Percentiles rank a stretch among this genome's conserved stretches.
Evolutionary conservation across 2,113 vertebrate species (phyloP).

Genomic region (Butorides virescens): DNA sequence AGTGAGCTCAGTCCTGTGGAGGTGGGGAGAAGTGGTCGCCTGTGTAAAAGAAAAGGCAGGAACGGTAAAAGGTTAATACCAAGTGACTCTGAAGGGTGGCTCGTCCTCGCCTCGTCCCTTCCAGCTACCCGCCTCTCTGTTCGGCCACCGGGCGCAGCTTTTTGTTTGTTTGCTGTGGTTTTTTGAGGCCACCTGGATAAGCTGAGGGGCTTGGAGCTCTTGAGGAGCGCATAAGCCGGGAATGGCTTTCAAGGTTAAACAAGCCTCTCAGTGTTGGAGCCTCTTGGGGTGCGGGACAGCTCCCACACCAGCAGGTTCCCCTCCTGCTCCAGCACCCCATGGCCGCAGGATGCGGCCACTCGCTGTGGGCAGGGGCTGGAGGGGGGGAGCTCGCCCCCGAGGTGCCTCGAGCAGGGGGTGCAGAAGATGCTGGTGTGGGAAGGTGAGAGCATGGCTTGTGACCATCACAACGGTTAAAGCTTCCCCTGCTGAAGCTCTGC

Average conservation of each 20-base stretch:
- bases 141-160: neutral
- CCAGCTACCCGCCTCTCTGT: neutral
- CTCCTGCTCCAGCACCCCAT: neutral
- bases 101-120: neutral
- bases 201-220: neutral
- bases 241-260: neutral
- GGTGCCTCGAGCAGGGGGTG: neutral
- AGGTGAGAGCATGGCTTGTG: neutral
- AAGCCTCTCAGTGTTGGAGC: neutral
- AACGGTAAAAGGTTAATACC: neutral
- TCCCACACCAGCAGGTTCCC: accelerated
- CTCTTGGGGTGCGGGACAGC: neutral
- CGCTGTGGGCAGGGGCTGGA: neutral
- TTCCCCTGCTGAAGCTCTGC: neutral
- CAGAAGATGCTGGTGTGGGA: neutral
- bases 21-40: neutral
- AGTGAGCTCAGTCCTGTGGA: conserved; percentile 7
- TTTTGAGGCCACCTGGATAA: neutral
- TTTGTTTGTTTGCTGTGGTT: neutral
- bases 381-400: neutral
- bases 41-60: neutral
- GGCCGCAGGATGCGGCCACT: neutral
- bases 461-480: accelerated
- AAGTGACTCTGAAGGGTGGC: neutral
- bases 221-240: neutral